phyloP scores from a whole-genome alignment of 2,113 vertebrate genomes.

The Hippocampus abdominalis region DNA sequence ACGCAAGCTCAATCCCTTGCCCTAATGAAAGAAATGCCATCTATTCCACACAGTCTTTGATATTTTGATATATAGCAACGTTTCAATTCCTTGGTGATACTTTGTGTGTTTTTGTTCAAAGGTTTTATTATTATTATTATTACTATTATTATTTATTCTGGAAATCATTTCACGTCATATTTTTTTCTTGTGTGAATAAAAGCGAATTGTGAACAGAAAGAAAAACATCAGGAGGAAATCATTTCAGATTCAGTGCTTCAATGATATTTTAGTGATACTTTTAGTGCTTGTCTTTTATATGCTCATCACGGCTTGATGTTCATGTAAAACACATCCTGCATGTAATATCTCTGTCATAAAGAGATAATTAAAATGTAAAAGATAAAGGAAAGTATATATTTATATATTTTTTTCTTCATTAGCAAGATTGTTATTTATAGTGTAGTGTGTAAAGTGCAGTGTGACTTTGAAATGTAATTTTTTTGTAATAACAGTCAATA shows the following conservation, averaged over 20 bases:
- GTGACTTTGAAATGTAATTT: not conserved
- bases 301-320: not conserved
- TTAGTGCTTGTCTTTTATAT: not conserved
- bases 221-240: not conserved
- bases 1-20: slow-evolving; percentile 3
- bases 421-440: not conserved
- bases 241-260: slow-evolving; percentile 7
- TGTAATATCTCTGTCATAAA: not conserved
- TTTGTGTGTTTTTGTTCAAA: slow-evolving; percentile 21
- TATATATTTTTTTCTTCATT: not conserved
- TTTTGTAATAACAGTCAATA: not conserved
- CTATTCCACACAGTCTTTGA: slow-evolving; percentile 44
- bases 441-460: not conserved
- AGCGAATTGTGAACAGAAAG: not conserved
- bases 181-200: not conserved
- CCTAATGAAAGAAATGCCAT: slow-evolving; percentile 45
- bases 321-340: not conserved
- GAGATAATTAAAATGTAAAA: not conserved
- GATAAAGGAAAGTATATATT: not conserved
- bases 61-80: not conserved
- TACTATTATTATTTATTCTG: not conserved
- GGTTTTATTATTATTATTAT: not conserved
- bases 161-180: not conserved
- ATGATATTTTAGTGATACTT: not conserved
- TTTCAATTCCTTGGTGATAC: not conserved